These are phyloP conservation scores for Myiozetetes cayanensis DNA, from an alignment of 2,113 vertebrate genomes.

Conservation along the genomic window DNA sequence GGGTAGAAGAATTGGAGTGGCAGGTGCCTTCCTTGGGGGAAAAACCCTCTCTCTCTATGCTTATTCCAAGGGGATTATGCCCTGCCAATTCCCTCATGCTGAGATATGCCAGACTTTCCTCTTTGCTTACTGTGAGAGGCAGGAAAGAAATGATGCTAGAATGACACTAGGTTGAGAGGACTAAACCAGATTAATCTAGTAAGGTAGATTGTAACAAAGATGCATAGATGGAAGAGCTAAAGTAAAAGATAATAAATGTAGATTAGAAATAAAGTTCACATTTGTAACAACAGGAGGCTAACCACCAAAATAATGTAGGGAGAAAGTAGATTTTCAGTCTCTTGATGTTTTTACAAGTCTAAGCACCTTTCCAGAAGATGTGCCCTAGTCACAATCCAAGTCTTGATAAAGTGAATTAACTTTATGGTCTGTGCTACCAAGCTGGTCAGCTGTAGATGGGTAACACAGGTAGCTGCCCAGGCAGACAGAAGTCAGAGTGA, in stretches of 20 bases:
- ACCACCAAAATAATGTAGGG: background rate
- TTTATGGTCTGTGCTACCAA: background rate
- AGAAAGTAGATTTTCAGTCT: background rate
- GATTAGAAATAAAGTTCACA: background rate
- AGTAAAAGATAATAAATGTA: background rate
- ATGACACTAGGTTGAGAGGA: background rate
- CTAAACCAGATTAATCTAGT: background rate
- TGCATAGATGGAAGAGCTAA: background rate
- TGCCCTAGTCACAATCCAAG: background rate
- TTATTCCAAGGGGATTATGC: background rate
- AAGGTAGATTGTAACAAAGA: background rate
- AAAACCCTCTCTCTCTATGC: background rate
- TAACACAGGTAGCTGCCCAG: background rate
- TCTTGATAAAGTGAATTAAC: background rate
- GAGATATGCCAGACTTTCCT: background rate
- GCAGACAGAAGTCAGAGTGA: background rate
- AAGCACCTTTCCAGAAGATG: background rate
- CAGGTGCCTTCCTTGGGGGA: fast-evolving
- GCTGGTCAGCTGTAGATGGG: background rate
- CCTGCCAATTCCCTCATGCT: background rate
- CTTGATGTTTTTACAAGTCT: background rate
- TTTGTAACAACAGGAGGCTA: background rate
- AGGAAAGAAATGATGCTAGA: background rate
- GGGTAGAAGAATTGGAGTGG: background rate
- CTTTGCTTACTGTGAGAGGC: background rate